Conservation (phyloP, 2,797 vertebrate species). For the Gambelia wislizenii region DNA sequence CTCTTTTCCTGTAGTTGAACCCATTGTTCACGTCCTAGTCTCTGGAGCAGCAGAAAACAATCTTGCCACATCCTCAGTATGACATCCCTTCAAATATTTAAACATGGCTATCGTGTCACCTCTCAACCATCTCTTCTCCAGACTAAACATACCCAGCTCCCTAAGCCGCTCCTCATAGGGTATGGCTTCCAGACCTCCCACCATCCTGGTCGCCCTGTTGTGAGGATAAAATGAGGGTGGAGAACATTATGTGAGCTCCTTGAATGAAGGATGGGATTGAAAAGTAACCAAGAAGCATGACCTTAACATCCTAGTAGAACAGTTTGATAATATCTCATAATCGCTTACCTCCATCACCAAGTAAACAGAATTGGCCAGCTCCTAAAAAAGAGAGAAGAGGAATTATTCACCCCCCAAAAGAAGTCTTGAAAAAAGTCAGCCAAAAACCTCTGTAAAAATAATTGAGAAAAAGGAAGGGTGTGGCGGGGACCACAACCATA, state of each 20-base stretch:
- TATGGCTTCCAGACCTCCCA: too few species aligned
- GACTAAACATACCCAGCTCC: too few species aligned
- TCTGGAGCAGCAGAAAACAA: too few species aligned
- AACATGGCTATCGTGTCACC: too few species aligned
- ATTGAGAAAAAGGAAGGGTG: neutral
- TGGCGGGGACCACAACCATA: neutral
- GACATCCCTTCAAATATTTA: too few species aligned
- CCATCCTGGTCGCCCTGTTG: too few species aligned
- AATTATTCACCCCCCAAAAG: neutral
- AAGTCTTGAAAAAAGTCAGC: constrained; percentile 9
- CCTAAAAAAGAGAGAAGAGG: constrained; percentile 78
- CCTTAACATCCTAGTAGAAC: neutral
- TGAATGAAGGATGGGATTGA: neutral
- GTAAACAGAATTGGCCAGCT: constrained; percentile 94
- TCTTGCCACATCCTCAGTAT: too few species aligned
- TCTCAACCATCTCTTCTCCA: too few species aligned
- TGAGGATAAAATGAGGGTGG: too few species aligned
- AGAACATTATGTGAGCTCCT: neutral
- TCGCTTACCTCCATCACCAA: constrained; percentile 97
- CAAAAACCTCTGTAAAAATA: neutral
- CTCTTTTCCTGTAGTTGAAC: too few species aligned
- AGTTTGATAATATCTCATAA: neutral
- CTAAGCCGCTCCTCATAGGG: too few species aligned
- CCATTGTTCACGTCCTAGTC: too few species aligned
- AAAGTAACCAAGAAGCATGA: neutral